phyloP scores from a whole-genome alignment of 2,113 vertebrate species.

The Lepisosteus osseus region DNA sequence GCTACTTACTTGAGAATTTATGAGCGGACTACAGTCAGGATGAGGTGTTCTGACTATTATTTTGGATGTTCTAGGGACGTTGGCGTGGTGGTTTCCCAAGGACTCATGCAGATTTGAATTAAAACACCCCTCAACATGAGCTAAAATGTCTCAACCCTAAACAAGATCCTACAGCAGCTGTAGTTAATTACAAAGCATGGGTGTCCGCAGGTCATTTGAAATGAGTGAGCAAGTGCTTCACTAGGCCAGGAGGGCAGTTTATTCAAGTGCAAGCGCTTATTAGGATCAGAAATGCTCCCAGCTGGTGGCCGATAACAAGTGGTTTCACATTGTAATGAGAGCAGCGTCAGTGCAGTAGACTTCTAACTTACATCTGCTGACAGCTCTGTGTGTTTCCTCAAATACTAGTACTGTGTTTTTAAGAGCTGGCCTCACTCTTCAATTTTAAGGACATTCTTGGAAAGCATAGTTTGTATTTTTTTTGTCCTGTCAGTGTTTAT shows the following conservation, averaged over 20 bases:
- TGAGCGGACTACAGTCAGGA: neutral
- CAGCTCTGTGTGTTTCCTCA: too few relatives aligned
- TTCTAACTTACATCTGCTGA: neutral
- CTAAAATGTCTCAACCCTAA: conserved; percentile 4
- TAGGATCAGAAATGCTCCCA: neutral
- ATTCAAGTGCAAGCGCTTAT: neutral
- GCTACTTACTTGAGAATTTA: conserved; percentile 48
- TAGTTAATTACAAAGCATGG: conserved; percentile 27
- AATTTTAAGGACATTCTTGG: too few relatives aligned
- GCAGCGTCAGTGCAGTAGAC: neutral
- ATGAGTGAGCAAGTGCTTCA: conserved; percentile 12
- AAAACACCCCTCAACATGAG: neutral
- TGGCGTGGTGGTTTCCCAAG: too few relatives aligned
- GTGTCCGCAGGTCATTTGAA: neutral
- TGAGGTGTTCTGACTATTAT: too few relatives aligned
- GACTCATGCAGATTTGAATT: too few relatives aligned
- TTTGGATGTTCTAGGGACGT: too few relatives aligned
- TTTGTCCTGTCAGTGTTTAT: too few relatives aligned
- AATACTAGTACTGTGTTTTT: too few relatives aligned
- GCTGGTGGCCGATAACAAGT: neutral
- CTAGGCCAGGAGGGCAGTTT: conserved; percentile 4
- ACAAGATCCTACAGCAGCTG: conserved; percentile 26
- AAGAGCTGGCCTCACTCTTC: too few relatives aligned
- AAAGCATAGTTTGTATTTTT: too few relatives aligned
- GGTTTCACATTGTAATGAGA: neutral